phyloP scores from a whole-genome alignment of 2,888 invertebrate genomes.

The Trichopria drosophilae region DNA sequence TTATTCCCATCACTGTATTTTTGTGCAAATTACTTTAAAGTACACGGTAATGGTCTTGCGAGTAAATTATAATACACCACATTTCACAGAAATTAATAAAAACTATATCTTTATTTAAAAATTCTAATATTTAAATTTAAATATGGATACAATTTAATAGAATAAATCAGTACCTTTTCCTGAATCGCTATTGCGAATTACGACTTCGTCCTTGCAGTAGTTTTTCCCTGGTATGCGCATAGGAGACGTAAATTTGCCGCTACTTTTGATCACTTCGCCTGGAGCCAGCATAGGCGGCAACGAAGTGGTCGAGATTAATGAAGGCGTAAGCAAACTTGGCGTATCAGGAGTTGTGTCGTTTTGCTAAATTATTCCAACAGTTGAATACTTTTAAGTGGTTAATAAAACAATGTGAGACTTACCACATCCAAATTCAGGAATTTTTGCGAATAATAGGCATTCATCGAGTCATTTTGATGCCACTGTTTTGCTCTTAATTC shows the following conservation, averaged over 20 bases:
- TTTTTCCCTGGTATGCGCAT: slow-evolving; percentile 90
- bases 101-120: background rate
- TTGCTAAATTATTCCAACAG: slow-evolving; percentile 20
- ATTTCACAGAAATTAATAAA: no score
- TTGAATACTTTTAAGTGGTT: background rate
- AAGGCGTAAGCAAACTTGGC: slow-evolving; percentile 46
- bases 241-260: slow-evolving; percentile 85
- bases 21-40: slow-evolving; percentile 50
- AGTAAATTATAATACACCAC: slow-evolving; percentile 3
- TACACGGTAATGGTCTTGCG: no score
- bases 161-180: slow-evolving; percentile 76
- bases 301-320: slow-evolving; percentile 58
- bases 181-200: slow-evolving; percentile 92
- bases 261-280: slow-evolving; percentile 84
- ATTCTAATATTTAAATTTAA: no score
- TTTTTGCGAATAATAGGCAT: slow-evolving; percentile 73
- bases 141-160: background rate
- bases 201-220: slow-evolving; percentile 92
- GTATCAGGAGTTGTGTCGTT: slow-evolving; percentile 43
- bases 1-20: slow-evolving; percentile 93
- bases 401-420: slow-evolving; percentile 30
- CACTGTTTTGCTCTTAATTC: slow-evolving; percentile 91
- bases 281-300: slow-evolving; percentile 72
- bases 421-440: slow-evolving; percentile 57
- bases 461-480: slow-evolving; percentile 83